These are phyloP conservation scores for Blennius ocellaris DNA, from an alignment of 2,113 vertebrate genomes.

Conservation along the genomic window DNA sequence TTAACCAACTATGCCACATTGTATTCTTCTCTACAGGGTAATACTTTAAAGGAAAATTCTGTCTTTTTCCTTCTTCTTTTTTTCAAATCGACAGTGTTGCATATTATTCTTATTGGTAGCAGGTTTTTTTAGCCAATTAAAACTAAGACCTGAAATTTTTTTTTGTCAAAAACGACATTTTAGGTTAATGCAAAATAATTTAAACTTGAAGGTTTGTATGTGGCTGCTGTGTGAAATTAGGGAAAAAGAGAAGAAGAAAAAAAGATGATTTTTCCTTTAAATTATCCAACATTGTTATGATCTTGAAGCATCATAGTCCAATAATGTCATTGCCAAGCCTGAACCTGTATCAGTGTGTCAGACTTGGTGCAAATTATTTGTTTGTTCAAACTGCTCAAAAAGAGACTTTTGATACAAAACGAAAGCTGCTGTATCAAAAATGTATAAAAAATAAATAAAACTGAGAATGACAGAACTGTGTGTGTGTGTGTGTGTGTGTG, in stretches of 20 bases:
- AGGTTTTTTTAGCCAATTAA: not conserved
- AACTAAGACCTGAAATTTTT: not conserved
- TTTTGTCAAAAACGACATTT: not conserved
- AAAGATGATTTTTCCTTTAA: constrained; percentile 35
- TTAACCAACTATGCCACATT: constrained; percentile 88
- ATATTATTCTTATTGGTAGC: not conserved
- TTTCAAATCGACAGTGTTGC: not conserved
- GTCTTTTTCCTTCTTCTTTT: too few relatives aligned
- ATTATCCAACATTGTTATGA: constrained; percentile 17
- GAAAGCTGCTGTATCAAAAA: constrained; percentile 46
- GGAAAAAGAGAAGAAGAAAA: constrained; percentile 2
- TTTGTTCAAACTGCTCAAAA: constrained; percentile 36
- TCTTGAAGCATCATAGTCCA: constrained; percentile 17
- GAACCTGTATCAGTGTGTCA: constrained; percentile 56
- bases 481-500: not conserved
- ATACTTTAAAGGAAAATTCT: constrained; percentile 23
- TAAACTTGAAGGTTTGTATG: not conserved
- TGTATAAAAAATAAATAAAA: constrained; percentile 31
- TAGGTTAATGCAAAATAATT: not conserved
- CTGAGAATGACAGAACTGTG: not conserved
- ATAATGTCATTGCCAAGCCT: constrained; percentile 19
- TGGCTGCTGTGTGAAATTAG: not conserved
- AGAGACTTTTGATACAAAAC: constrained; percentile 47
- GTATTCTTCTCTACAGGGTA: constrained; percentile 87
- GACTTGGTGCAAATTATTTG: not conserved